Evolutionary conservation across 2,888 invertebrate genomes (phyloP).

Genomic region (Erebia ligea): DNA sequence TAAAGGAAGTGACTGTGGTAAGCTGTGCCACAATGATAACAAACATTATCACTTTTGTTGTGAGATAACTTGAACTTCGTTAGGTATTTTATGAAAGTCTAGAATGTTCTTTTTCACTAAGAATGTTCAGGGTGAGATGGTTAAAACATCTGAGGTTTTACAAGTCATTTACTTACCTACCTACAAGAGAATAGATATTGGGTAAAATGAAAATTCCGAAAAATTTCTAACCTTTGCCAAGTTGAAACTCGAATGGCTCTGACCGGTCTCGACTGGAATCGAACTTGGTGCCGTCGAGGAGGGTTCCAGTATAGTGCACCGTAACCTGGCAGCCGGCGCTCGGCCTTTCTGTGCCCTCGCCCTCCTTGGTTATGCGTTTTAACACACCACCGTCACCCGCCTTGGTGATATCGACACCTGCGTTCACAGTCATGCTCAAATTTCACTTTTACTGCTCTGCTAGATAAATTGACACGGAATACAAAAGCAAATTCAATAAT

Average conservation of each 20-base stretch:
- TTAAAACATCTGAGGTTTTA: not conserved
- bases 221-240: slow-evolving; percentile 88
- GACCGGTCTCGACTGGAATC: slow-evolving; percentile 94
- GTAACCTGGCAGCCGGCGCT: slow-evolving; percentile 86
- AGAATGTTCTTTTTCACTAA: too few species aligned
- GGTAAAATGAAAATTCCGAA: not conserved
- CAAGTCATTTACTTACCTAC: not conserved
- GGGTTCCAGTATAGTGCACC: slow-evolving; percentile 95
- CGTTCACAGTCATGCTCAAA: slow-evolving; percentile 67
- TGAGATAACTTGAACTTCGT: not conserved
- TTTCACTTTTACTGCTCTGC: not conserved
- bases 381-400: slow-evolving; percentile 88
- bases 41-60: not conserved
- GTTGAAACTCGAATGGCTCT: slow-evolving; percentile 92
- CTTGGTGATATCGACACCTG: slow-evolving; percentile 72
- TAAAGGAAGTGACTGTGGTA: slow-evolving; percentile 3
- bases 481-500: not conserved
- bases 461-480: not conserved
- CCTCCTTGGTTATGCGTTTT: slow-evolving; percentile 90
- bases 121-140: too few species aligned
- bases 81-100: not conserved
- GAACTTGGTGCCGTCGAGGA: slow-evolving; percentile 94
- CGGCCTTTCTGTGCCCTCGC: slow-evolving; percentile 89
- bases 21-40: slow-evolving; percentile 1
- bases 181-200: not conserved